Base-by-base conservation (phyloP, 2,797 vertebrate genomes). In the Notolabrus celidotus region DNA sequence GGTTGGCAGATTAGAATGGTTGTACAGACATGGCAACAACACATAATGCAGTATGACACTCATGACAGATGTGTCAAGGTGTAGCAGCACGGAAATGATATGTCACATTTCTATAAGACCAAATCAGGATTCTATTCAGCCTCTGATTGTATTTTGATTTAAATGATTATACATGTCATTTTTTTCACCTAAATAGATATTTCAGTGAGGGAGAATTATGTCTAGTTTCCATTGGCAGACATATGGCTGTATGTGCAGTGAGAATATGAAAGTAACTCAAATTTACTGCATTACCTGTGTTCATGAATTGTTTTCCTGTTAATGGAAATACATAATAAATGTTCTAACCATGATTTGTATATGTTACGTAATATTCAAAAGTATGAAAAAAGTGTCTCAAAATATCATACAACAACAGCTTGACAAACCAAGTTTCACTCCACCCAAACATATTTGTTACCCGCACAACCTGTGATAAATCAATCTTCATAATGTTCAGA, bases 1-100 rank as follows among this genome's bases (percentile, higher is more conserved):
- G 25, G 52, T 65, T 74, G 49, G 45, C 36, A 58, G 16, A 75
- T n/a, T 69, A 19, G 22, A 77, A 17, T 22, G 2, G 29, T 16
- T 17, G 15, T 19, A 49, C 7, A 54, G 11, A 34, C 38, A 54
- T 22, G 17, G 14, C 19, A 22, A 3, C 10, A 42, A 17, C 52
- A 52, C 7, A 17, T 42, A 41, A 39, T 33, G 33, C n/a, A n/a
- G 7, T 5, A 12, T 34, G 4, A 27, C 1, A 5, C 15, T 23
- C 5, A 5, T n/a, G n/a, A n/a, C n/a, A n/a, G n/a, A n/a, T n/a
- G n/a, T n/a, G n/a, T 6, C 47, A 11, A 16, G n/a, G 23, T 43
- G 6, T 12, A 39, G 38, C 16, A 15, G 12, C 11, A 5, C 39
- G 15, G 33, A 27, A 25, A 39, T 7, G 0, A 5, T 16, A 5